Evolutionary conservation across 2,113 vertebrate species (phyloP).

Genomic region (Pedionomus torquatus): DNA sequence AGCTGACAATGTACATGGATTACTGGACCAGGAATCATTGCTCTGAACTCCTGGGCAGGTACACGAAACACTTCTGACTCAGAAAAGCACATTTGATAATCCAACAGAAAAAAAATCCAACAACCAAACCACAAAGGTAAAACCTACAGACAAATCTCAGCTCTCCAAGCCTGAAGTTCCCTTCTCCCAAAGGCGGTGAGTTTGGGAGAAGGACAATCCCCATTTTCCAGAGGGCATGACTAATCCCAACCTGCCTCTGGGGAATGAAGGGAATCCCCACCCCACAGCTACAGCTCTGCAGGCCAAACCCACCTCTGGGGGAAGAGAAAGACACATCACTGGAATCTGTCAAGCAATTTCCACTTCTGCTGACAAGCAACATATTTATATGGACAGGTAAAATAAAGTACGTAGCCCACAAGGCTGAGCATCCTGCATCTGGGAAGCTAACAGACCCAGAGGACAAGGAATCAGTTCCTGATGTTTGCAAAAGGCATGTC

Average conservation of each 20-base stretch:
- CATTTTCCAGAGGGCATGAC: rapidly evolving
- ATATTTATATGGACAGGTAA: neutral
- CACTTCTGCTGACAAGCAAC: constrained; percentile 5
- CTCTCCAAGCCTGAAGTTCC: rapidly evolving
- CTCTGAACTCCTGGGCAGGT: neutral
- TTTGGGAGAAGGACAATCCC: neutral
- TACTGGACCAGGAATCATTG: rapidly evolving
- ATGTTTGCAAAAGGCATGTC: neutral
- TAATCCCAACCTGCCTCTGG: neutral
- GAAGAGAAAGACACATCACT: neutral
- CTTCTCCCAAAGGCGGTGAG: neutral
- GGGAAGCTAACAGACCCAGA: neutral
- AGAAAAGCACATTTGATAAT: neutral
- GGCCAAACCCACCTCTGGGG: neutral
- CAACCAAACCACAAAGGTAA: neutral
- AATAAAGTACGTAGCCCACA: neutral
- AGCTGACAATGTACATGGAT: rapidly evolving
- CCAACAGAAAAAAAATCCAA: neutral
- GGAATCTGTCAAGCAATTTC: neutral
- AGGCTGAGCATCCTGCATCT: neutral
- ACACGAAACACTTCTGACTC: rapidly evolving
- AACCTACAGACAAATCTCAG: neutral
- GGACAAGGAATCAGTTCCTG: neutral
- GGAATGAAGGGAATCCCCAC: neutral
- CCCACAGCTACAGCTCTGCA: neutral